Base-by-base conservation (phyloP, 2,888 invertebrate species). In the Spilosoma lubricipeda region DNA sequence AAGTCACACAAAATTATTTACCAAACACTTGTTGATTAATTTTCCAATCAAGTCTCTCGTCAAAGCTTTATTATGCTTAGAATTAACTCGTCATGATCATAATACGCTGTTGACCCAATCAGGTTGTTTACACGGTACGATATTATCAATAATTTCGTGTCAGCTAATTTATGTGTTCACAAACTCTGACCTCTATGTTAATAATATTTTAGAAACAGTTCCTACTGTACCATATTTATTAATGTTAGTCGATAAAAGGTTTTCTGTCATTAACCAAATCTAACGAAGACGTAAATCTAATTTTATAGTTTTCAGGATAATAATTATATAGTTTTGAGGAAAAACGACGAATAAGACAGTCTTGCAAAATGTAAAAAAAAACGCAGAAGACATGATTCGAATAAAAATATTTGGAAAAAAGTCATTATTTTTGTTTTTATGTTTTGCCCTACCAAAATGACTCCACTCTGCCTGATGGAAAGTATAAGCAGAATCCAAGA, bases 111-210 rank as follows among this genome's bases (percentile, higher is more conserved):
- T 63, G 67, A 72, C 67, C 63, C 63, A 56, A 56, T 70, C 48
- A 64, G 11, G 23, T n/a, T 70, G 73, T 74, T 70, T 70, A 74
- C 73, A 48, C 67, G 66, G 63, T 33, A 39, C 39, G 39, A 56
- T 36, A 20, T 69, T 70, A 70, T 70, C 20, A 70, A 30, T 59
- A 67, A 70, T 70, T 74, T 70, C 65, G 70, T 73, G 65, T 30
- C 27, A 30, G 52, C 65, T 70, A 59, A 42, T 74, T 66, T 45
- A 70, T 42, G 56, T 27, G 23, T 18, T 23, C 20, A 70, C 45
- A 70, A 59, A 56, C 42, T 66, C 27, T n/a, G 33, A 39, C 30
- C 30, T 66, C 64, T 48, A 33, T 48, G n/a, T 45, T 42, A 45
- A 48, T 65, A 33, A 42, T 23, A 13, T 27, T 56, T 56, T 18